Conservation (phyloP, 2,113 vertebrate genomes). For the Dermatemys mawii region DNA sequence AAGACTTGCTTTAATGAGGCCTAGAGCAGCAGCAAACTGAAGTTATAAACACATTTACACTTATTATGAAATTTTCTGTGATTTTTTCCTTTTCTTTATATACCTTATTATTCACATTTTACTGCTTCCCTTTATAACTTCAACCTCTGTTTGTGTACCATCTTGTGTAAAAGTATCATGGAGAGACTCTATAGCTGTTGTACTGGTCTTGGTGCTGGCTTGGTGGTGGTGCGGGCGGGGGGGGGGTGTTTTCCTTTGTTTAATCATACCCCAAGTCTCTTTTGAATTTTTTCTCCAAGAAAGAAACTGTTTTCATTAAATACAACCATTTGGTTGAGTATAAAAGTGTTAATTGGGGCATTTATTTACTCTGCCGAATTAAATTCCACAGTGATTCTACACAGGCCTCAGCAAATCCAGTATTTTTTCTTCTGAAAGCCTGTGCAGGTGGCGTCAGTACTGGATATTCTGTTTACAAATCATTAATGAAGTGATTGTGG, state of each 20-base stretch:
- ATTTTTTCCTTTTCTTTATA: constrained; percentile 36
- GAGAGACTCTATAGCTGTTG: constrained; percentile 1
- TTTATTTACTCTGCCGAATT: constrained; percentile 64
- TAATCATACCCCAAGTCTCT: constrained; percentile 34
- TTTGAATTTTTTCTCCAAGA: constrained; percentile 60
- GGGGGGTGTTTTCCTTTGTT: constrained; percentile 1
- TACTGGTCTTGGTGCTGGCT: neutral
- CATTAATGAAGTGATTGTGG: constrained; percentile 80
- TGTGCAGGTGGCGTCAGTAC: constrained; percentile 70
- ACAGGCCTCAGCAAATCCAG: constrained; percentile 59
- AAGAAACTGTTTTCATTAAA: constrained; percentile 63
- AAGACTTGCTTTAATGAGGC: constrained; percentile 61
- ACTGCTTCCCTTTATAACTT: constrained; percentile 15
- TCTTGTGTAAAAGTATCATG: constrained; percentile 34
- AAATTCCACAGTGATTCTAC: constrained; percentile 52
- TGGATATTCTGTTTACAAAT: constrained; percentile 78
- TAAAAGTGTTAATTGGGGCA: constrained; percentile 53
- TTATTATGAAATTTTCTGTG: constrained; percentile 45
- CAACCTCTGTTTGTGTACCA: neutral
- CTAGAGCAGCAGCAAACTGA: constrained; percentile 47
- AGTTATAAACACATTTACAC: constrained; percentile 50
- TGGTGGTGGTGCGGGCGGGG: neutral
- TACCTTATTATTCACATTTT: constrained; percentile 25
- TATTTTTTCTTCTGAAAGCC: constrained; percentile 61
- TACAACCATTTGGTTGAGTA: constrained; percentile 33